A percentile compares a stretch with the other conserved stretches of the same genome.
Conservation (phyloP, 2,113 vertebrate species). For the Natator depressus region DNA sequence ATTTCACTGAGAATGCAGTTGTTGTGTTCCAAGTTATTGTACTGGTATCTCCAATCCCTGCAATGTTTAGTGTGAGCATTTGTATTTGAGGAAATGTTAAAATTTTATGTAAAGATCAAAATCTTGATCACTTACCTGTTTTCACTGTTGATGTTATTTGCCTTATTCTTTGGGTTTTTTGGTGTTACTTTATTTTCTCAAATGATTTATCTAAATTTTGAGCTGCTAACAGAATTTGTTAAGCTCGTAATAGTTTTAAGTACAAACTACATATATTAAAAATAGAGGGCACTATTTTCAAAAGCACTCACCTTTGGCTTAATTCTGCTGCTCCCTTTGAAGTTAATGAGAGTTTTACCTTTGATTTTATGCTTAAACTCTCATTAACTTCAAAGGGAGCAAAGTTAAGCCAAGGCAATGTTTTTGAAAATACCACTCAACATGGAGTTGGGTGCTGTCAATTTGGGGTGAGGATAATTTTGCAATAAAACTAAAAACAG, state of each 20-base stretch:
- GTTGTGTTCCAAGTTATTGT: conserved; percentile 61
- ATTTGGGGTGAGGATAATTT: conserved; percentile 44
- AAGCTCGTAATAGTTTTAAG: conserved; percentile 12
- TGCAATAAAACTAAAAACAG: conserved; percentile 2
- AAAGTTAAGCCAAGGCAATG: conserved; percentile 10
- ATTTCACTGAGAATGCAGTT: conserved; percentile 55
- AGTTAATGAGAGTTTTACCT: conserved; percentile 1
- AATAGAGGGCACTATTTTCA: neutral
- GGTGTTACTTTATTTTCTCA: conserved; percentile 47
- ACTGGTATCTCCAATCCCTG: conserved; percentile 61
- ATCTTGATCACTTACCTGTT: conserved; percentile 50
- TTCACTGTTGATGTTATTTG: conserved; percentile 39
- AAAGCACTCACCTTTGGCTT: neutral
- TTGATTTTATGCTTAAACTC: neutral
- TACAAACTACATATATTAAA: neutral
- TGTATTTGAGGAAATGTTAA: conserved; percentile 67
- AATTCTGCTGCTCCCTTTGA: neutral
- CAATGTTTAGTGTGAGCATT: conserved; percentile 46
- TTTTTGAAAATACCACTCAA: neutral
- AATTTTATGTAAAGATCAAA: conserved; percentile 65
- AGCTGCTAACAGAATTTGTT: conserved; percentile 5
- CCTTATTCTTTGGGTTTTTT: conserved; percentile 32
- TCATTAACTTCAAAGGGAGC: conserved; percentile 6
- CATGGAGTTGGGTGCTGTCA: conserved; percentile 30
- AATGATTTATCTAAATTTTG: neutral